These are phyloP conservation scores for Gonioctena quinquepunctata DNA, from an alignment of 1,140 invertebrate genomes.

Conservation along the genomic window DNA sequence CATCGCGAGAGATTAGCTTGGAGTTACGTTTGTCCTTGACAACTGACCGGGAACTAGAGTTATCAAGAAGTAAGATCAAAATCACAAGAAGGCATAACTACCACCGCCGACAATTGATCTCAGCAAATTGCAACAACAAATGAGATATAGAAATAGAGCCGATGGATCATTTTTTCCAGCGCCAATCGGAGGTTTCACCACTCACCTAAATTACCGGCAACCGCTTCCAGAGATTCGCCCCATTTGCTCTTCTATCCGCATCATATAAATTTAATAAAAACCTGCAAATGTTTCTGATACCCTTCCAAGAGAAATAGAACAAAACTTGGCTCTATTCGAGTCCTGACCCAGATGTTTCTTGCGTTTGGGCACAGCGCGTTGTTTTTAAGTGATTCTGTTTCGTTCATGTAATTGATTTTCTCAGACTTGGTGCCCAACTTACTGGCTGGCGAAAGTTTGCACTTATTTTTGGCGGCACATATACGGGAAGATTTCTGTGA, in stretches of 20 bases:
- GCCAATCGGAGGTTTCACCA: no score
- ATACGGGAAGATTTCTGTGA: no score
- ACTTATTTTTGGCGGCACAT: not conserved
- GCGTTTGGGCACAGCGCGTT: not conserved
- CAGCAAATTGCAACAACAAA: no score
- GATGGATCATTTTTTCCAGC: no score
- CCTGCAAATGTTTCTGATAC: not conserved
- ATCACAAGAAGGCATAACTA: no score
- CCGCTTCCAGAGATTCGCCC: not conserved
- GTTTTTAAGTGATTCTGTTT: not conserved
- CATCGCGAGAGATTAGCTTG: no score
- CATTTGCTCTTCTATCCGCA: not conserved
- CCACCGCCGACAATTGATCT: no score
- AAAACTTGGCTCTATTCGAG: not conserved
- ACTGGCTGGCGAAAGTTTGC: not conserved
- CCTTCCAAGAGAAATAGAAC: not conserved
- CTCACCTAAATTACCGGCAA: no score
- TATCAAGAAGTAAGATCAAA: no score
- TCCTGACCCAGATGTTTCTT: not conserved
- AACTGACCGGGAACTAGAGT: no score
- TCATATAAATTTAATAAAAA: not conserved
- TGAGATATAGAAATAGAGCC: no score
- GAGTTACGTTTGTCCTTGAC: no score
- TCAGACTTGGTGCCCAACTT: not conserved
- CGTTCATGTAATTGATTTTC: not conserved